Evolutionary conservation across 2,113 vertebrate species (phyloP).

Genomic region (Isichthys henryi): DNA sequence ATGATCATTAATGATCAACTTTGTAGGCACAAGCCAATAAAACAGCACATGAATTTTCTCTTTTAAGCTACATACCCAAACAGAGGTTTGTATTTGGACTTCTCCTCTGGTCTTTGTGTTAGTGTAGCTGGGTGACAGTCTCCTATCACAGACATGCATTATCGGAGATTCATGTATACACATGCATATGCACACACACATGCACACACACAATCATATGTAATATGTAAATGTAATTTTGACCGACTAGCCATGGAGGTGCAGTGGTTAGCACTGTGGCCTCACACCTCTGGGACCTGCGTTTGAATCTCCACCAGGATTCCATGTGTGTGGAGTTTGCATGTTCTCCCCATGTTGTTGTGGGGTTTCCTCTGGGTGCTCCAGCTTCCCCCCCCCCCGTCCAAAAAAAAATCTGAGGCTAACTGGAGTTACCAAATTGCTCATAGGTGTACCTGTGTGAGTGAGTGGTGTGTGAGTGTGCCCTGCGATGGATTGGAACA

Average conservation of each 20-base stretch:
- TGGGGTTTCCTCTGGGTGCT: too few species aligned
- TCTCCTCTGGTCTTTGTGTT: not conserved
- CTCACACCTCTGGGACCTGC: too few species aligned
- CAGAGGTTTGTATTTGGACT: not conserved
- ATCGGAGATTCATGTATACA: not conserved
- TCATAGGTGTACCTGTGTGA: too few species aligned
- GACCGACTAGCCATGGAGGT: not conserved
- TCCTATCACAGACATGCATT: not conserved
- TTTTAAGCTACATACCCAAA: not conserved
- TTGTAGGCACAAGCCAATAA: not conserved
- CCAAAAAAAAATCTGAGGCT: too few species aligned
- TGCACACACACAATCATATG: not conserved
- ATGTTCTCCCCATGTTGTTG: too few species aligned
- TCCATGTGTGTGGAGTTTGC: too few species aligned
- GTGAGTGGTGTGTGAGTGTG: too few species aligned
- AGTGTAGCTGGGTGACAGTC: not conserved
- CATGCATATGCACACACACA: not conserved
- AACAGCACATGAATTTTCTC: not conserved
- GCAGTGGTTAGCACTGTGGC: too few species aligned
- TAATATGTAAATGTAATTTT: not conserved
- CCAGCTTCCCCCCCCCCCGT: too few species aligned
- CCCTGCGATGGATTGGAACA: too few species aligned
- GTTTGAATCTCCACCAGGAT: too few species aligned
- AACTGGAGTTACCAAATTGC: too few species aligned
- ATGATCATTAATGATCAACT: not conserved